phyloP scores from a whole-genome alignment of 2,888 invertebrate genomes.

The Deroplatys truncata region DNA sequence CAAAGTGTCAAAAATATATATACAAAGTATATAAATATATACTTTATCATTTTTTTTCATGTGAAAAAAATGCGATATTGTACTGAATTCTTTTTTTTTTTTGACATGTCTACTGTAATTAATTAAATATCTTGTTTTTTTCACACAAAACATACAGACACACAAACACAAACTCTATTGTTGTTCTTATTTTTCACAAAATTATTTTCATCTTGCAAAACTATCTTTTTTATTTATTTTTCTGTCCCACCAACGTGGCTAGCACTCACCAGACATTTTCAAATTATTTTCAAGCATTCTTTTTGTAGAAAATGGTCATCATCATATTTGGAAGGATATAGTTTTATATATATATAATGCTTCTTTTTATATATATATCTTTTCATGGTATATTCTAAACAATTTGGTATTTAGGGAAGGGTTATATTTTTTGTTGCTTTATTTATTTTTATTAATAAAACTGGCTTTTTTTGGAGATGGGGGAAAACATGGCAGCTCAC shows the following conservation, averaged over 20 bases:
- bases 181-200: conserved; percentile 21
- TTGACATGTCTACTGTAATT: conserved; percentile 21
- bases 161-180: conserved; percentile 25
- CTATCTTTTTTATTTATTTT: conserved; percentile 20
- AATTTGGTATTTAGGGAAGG: not conserved
- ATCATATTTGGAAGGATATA: conserved; percentile 23
- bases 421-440: conserved; percentile 10
- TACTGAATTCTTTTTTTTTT: conserved; percentile 13
- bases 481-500: conserved; percentile 24
- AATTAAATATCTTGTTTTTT: conserved; percentile 23
- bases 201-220: conserved; percentile 29
- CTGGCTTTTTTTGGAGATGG: conserved; percentile 7
- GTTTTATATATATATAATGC: not conserved
- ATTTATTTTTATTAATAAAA: conserved; percentile 25
- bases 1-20: conserved; percentile 32
- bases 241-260: conserved; percentile 18
- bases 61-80: conserved; percentile 30
- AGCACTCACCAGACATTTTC: conserved; percentile 22
- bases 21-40: conserved; percentile 32
- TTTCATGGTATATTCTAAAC: conserved; percentile 14
- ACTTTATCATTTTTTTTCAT: conserved; percentile 26
- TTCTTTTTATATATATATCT: conserved; percentile 15
- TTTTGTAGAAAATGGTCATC: conserved; percentile 16
- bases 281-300: conserved; percentile 20
- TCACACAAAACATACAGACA: conserved; percentile 24